These are phyloP conservation scores for Lochmaea crataegi DNA, from an alignment of 2,888 invertebrate species.

Conservation along the genomic window DNA sequence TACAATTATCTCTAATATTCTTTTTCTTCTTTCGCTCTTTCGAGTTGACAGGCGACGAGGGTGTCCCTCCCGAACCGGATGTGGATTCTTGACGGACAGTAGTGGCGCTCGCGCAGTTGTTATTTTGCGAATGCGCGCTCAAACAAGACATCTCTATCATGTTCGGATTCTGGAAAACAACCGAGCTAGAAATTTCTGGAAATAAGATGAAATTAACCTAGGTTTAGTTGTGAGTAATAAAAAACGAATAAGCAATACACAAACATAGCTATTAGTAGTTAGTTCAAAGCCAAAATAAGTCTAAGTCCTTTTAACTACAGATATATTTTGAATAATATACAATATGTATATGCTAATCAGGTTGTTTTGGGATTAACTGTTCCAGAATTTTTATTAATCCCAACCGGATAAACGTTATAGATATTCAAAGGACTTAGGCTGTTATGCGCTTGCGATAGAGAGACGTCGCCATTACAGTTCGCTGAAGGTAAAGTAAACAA, in stretches of 20 bases:
- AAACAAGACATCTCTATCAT: constrained; percentile 78
- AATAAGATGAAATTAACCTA: constrained; percentile 66
- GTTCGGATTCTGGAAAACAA: constrained; percentile 68
- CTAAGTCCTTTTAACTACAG: constrained; percentile 16
- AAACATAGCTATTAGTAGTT: constrained; percentile 59
- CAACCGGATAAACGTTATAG: not conserved
- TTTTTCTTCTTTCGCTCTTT: constrained; percentile 46
- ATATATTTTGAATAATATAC: not conserved
- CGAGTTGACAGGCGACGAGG: constrained; percentile 39
- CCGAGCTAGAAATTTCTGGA: constrained; percentile 67
- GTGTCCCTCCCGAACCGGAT: constrained; percentile 27
- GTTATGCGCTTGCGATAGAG: constrained; percentile 34
- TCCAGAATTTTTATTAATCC: no score
- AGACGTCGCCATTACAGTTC: constrained; percentile 23
- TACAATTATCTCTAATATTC: constrained; percentile 46
- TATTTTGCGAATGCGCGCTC: constrained; percentile 72
- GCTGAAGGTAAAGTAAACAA: constrained; percentile 23
- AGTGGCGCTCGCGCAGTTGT: constrained; percentile 64
- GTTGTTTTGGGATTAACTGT: not conserved
- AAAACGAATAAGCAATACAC: constrained; percentile 53
- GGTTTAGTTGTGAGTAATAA: constrained; percentile 64
- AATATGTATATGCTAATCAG: not conserved
- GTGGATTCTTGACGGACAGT: constrained; percentile 42
- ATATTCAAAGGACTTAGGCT: constrained; percentile 23
- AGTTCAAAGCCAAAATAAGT: constrained; percentile 53